A percentile compares a stretch with the other conserved stretches of the same genome.
phyloP scores from a whole-genome alignment of 2,888 invertebrate species.

The Tetrapedia diversipes region DNA sequence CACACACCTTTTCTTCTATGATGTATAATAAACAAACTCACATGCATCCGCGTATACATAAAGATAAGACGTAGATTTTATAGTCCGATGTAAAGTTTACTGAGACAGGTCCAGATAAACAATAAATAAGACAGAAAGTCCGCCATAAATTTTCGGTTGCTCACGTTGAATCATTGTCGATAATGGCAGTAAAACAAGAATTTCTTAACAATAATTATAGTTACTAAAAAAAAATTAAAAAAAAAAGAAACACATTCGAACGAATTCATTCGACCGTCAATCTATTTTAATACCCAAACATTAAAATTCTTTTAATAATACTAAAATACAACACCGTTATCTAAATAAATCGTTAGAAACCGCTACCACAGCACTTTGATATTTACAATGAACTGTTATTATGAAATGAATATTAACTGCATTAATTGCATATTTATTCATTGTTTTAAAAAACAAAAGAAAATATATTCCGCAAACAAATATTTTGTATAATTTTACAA shows the following conservation, averaged over 20 bases:
- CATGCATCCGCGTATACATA: constrained; percentile 23
- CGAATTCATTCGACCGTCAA: neutral
- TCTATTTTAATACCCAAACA: constrained; percentile 9
- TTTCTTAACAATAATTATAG: constrained; percentile 8
- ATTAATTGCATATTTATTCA: neutral
- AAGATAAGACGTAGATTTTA: constrained; percentile 16
- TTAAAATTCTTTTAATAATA: neutral
- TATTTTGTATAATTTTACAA: neutral
- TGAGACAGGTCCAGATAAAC: neutral
- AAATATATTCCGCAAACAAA: neutral
- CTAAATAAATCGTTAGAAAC: constrained; percentile 23
- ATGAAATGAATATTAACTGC: too few species aligned
- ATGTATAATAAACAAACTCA: constrained; percentile 8
- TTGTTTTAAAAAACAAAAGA: constrained; percentile 2
- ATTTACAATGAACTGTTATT: constrained; percentile 3
- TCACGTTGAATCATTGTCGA: constrained; percentile 16
- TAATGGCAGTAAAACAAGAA: constrained; percentile 18
- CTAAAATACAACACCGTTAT: neutral
- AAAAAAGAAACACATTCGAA: neutral
- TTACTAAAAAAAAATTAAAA: neutral
- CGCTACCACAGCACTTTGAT: neutral
- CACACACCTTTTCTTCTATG: neutral
- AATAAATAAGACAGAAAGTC: constrained; percentile 7
- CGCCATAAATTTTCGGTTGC: neutral
- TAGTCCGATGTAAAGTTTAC: neutral